Evolutionary conservation across 2,113 vertebrate species (phyloP), one percentile per base, ranked within the genome.

Genomic region (rat (Rattus norvegicus)): DNA sequence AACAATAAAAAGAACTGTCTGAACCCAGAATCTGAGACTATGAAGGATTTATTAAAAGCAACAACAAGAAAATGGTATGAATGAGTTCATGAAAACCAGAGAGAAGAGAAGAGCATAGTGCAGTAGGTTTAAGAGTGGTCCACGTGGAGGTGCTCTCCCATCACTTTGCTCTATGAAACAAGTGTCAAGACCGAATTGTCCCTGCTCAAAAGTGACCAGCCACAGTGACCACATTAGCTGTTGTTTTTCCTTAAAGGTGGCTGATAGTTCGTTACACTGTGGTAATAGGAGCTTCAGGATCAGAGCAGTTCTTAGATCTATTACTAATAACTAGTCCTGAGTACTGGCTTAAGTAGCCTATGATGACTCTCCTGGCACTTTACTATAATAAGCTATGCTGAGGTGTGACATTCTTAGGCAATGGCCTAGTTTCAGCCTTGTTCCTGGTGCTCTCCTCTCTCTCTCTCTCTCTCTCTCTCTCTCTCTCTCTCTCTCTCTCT

Each of bases 21-120:
- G 95, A 93, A 96, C 70, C 85, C 95, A 90, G 49, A 97, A 33
- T 92, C 95, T 9, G 69, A 94, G 91, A 22, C 5, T 5, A 22
- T 97, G 72, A 93, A 85, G 43, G 90, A 87, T 47, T 77, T 97
- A 76, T 0, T 98, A 72, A 96, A 97, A 95, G 49, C 67, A 90
- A 12, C 73, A 95, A 49, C 16, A 95, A 77, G 36, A 22, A 95
- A 96, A 80, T 95, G 30, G 8, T 22, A 92, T 93, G 83, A 76
- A 95, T 91, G 36, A 84, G 81, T 92, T 92, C 47, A 22, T 70
- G 19, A 26, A 83, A 56, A 79, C 61, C 49, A 43, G 77, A 94
- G 33, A 92, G 43, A 92, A 94, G 54, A 19, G 24, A 92, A 94
- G 54, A 19, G 24, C 91, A 88, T 79, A 69, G 61, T 33, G 56